These are phyloP conservation scores for Anhinga anhinga DNA, from an alignment of 2,113 vertebrate genomes.

Conservation along the genomic window DNA sequence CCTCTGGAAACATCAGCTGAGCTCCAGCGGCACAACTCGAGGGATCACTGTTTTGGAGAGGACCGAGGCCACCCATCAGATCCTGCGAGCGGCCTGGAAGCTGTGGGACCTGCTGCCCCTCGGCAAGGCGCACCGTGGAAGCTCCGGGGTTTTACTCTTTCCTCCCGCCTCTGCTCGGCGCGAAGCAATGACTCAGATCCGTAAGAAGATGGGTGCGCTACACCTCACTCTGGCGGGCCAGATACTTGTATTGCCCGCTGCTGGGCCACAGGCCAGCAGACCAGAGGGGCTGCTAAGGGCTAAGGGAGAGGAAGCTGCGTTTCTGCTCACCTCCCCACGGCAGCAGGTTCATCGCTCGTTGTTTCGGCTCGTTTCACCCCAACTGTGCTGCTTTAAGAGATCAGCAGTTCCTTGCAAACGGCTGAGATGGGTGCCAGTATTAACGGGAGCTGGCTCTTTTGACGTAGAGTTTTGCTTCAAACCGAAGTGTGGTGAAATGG, in stretches of 20 bases:
- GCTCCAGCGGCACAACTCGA: neutral
- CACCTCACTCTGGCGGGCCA: neutral
- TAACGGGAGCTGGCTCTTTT: neutral
- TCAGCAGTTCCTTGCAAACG: neutral
- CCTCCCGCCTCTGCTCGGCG: fast-evolving
- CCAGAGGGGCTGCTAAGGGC: neutral
- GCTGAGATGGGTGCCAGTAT: neutral
- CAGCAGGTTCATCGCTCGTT: neutral
- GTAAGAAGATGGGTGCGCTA: too few relatives aligned
- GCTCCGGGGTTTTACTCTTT: neutral
- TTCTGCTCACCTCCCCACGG: neutral
- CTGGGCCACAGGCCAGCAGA: neutral
- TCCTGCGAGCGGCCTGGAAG: neutral
- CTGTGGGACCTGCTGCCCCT: neutral
- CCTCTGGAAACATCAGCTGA: neutral
- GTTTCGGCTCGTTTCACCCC: neutral
- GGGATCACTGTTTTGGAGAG: neutral
- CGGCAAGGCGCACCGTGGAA: neutral
- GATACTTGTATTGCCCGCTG: neutral
- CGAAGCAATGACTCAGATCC: fast-evolving
- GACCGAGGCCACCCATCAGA: neutral
- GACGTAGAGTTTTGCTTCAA: neutral
- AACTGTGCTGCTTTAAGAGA: neutral
- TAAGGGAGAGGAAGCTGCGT: neutral
- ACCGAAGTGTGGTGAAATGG: neutral